Percentiles rank a stretch among this genome's conserved stretches.
Evolutionary conservation across 1,140 invertebrate genomes (phyloP).

Genomic region (Gonatopus flavifemur): DNA sequence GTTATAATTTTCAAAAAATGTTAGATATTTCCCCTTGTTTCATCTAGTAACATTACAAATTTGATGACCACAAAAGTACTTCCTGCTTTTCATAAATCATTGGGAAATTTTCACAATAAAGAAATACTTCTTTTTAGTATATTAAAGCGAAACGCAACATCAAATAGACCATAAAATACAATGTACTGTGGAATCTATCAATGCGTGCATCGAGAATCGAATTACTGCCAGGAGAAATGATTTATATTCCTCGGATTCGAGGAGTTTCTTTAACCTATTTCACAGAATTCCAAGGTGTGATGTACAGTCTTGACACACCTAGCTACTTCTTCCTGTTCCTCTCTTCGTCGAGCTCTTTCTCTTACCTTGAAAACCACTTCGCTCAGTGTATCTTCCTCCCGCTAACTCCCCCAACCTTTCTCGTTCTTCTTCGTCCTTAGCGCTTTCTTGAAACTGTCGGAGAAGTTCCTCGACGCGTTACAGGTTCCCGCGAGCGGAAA

Average conservation of each 20-base stretch:
- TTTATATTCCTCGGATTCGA: conserved; percentile 35
- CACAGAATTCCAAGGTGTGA: conserved; percentile 26
- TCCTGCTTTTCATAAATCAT: too few relatives aligned
- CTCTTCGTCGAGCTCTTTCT: conserved; percentile 3
- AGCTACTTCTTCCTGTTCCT: background rate
- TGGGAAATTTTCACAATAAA: too few relatives aligned
- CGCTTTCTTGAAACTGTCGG: conserved; percentile 12
- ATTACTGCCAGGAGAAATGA: conserved; percentile 34
- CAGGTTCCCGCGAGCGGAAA: conserved; percentile 34
- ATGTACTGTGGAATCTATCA: conserved; percentile 18
- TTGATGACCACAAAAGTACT: too few relatives aligned
- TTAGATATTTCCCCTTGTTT: too few relatives aligned
- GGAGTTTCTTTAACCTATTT: conserved; percentile 36
- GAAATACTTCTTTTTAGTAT: too few relatives aligned
- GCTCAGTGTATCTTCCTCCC: background rate
- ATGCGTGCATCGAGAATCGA: conserved; percentile 26
- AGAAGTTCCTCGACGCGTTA: conserved; percentile 27
- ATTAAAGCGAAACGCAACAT: too few relatives aligned
- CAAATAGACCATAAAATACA: too few relatives aligned
- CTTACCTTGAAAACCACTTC: conserved; percentile 3
- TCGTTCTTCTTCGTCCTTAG: background rate
- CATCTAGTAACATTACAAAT: too few relatives aligned
- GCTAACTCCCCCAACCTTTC: background rate
- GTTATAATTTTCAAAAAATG: too few relatives aligned
- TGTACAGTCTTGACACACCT: too few relatives aligned